Conservation (phyloP, 2,888 invertebrate species). For the Drosophila aldrichi region DNA sequence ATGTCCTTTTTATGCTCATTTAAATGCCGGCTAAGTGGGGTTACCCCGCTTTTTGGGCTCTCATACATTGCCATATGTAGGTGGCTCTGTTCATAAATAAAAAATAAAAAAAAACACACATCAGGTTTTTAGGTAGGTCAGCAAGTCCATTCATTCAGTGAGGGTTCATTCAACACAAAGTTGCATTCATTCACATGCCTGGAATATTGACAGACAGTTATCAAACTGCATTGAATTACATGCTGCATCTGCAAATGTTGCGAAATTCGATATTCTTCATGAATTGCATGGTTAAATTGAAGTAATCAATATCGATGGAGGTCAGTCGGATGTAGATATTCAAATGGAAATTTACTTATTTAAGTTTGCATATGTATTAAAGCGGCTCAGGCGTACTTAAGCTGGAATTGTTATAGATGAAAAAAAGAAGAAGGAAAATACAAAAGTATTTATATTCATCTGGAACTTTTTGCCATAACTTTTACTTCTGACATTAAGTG, state of each 20-base stretch:
- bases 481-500: background rate
- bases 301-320: conserved; percentile 41
- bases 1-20: conserved; percentile 57
- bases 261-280: conserved; percentile 64
- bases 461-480: background rate
- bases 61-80: conserved; percentile 18
- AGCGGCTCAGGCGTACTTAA: too few relatives aligned
- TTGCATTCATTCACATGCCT: conserved; percentile 44
- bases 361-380: background rate
- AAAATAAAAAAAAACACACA: background rate
- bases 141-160: conserved; percentile 28
- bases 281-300: conserved; percentile 50
- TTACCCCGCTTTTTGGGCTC: conserved; percentile 28
- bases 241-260: conserved; percentile 67
- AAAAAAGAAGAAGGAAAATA: background rate
- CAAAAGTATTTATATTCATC: background rate
- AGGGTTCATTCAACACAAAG: conserved; percentile 46
- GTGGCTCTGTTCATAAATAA: conserved; percentile 6
- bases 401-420: background rate
- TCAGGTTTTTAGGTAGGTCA: conserved; percentile 33
- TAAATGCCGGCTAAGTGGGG: conserved; percentile 73
- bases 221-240: conserved; percentile 71
- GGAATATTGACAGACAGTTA: conserved; percentile 56
- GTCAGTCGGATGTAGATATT: background rate
- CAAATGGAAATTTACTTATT: background rate